A percentile compares a stretch with the other conserved stretches of the same genome.
These are phyloP conservation scores for Mechanitis messenoides DNA, from an alignment of 2,888 invertebrate species.

Conservation along the genomic window DNA sequence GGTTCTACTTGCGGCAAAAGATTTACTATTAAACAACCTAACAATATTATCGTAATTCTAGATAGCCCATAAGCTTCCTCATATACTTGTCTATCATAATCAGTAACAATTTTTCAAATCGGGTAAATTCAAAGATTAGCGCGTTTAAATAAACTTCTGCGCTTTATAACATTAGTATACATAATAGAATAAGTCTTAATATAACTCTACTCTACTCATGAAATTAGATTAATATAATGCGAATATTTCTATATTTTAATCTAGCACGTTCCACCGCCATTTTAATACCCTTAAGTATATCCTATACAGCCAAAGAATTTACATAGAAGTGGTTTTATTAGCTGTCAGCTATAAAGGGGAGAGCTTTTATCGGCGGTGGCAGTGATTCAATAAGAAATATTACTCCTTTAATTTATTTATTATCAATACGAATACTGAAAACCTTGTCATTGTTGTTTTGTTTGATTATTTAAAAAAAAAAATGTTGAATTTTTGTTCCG, in stretches of 20 bases:
- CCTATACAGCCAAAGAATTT: constrained; percentile 31
- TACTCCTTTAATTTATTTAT: constrained; percentile 24
- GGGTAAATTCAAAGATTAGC: too few relatives aligned
- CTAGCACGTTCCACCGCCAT: background rate
- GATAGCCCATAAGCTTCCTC: too few relatives aligned
- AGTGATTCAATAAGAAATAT: constrained; percentile 58
- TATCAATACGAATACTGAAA: constrained; percentile 3
- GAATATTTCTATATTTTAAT: background rate
- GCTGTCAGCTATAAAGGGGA: constrained; percentile 42
- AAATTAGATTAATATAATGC: background rate
- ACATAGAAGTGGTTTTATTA: constrained; percentile 37
- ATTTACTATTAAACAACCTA: too few relatives aligned
- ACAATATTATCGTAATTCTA: too few relatives aligned
- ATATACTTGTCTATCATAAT: too few relatives aligned
- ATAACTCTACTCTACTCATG: background rate
- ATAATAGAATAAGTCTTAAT: too few relatives aligned
- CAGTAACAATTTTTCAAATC: too few relatives aligned
- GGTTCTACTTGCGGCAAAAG: too few relatives aligned
- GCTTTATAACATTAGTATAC: too few relatives aligned
- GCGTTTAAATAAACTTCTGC: too few relatives aligned
- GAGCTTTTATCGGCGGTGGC: constrained; percentile 56
- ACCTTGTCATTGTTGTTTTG: background rate
- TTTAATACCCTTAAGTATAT: constrained; percentile 7
- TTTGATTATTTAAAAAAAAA: background rate
- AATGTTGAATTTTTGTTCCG: background rate